Conservation (phyloP, 2,113 vertebrate species). For the Pangasianodon gigas region DNA sequence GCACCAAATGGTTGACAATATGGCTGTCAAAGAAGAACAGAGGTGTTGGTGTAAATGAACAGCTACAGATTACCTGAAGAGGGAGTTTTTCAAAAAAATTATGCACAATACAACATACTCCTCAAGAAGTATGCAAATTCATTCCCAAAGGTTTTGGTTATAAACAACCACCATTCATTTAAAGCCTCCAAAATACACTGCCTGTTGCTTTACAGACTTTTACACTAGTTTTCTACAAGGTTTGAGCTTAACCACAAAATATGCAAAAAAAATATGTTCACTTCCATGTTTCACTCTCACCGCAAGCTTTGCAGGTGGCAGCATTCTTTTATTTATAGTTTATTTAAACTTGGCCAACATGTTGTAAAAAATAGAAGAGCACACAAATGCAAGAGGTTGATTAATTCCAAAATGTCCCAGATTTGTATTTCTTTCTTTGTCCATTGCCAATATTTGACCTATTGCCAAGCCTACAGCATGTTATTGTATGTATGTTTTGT, state of each 20-base stretch:
- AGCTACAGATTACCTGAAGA: background rate
- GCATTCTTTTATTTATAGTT: background rate
- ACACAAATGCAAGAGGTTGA: background rate
- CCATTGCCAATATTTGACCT: background rate
- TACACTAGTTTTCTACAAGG: background rate
- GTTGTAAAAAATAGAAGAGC: background rate
- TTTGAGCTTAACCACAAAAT: background rate
- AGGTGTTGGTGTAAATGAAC: background rate
- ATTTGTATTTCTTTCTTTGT: background rate
- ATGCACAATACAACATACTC: background rate
- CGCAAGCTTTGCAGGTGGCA: background rate
- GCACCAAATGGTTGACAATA: conserved; percentile 97
- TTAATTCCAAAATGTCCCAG: background rate
- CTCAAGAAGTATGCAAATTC: background rate
- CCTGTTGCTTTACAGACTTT: background rate
- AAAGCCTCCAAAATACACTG: background rate
- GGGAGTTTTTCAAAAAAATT: background rate
- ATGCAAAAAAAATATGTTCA: background rate
- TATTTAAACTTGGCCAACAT: background rate
- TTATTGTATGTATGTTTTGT: background rate
- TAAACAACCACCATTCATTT: background rate
- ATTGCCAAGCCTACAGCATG: background rate
- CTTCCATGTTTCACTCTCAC: background rate
- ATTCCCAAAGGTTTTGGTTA: background rate
- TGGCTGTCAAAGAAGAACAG: conserved; percentile 76